Conservation (phyloP, 1,140 invertebrate species). For the Drosophila sulfurigaster region DNA sequence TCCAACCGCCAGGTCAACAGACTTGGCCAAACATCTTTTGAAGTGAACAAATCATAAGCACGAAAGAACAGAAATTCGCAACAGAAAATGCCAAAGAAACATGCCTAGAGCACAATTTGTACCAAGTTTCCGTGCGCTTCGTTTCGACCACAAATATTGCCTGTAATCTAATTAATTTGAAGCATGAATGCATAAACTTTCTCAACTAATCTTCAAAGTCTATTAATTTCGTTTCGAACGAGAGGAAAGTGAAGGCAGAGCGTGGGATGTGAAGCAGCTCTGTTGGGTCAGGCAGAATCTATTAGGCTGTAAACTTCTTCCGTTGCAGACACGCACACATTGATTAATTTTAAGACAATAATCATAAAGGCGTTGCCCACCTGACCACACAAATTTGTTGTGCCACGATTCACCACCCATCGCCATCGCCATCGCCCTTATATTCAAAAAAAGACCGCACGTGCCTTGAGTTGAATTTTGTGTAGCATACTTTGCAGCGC, state of each 20-base stretch:
- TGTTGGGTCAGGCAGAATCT: slow-evolving; percentile 44
- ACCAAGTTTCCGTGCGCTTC: slow-evolving; percentile 14
- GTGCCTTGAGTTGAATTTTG: slow-evolving; percentile 57
- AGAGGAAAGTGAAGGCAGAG: not conserved
- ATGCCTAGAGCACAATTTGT: slow-evolving; percentile 14
- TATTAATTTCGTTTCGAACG: slow-evolving; percentile 38
- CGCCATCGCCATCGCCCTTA: not conserved
- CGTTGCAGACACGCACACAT: slow-evolving; percentile 63
- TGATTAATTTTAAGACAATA: slow-evolving; percentile 83
- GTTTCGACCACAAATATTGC: slow-evolving; percentile 47
- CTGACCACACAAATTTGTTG: slow-evolving; percentile 44
- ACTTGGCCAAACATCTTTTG: slow-evolving; percentile 12
- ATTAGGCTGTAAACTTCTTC: slow-evolving; percentile 61
- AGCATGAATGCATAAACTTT: slow-evolving; percentile 53
- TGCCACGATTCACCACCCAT: no score
- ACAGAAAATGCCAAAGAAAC: not conserved
- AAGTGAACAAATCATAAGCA: slow-evolving; percentile 20
- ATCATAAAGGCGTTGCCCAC: slow-evolving; percentile 70
- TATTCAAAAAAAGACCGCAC: slow-evolving; percentile 63
- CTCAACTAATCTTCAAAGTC: slow-evolving; percentile 47
- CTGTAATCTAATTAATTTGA: slow-evolving; percentile 76
- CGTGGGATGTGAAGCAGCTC: not conserved
- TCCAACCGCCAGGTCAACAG: slow-evolving; percentile 7
- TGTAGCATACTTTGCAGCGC: slow-evolving; percentile 70
- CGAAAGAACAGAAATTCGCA: not conserved